Conservation (phyloP, 2,113 vertebrate species). For the Phaethornis superciliosus region DNA sequence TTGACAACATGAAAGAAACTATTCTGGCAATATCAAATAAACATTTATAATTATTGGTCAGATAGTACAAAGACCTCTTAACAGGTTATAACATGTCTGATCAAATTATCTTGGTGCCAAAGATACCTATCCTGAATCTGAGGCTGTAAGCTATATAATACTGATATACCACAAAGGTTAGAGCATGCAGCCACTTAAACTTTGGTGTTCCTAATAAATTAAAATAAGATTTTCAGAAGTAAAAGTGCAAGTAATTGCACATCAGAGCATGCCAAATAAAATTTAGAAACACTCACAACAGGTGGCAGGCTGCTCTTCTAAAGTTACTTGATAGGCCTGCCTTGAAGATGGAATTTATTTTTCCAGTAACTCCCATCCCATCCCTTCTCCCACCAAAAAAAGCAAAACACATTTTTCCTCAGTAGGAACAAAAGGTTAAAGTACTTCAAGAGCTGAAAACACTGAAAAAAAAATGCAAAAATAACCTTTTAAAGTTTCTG, state of each 20-base stretch:
- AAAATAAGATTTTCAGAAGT: neutral
- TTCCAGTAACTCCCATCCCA: slow-evolving; percentile 51
- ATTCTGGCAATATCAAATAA: neutral
- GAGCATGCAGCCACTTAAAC: neutral
- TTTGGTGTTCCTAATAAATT: neutral
- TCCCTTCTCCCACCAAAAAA: neutral
- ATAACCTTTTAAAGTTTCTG: neutral
- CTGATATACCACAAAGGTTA: neutral
- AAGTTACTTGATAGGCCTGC: slow-evolving; percentile 19
- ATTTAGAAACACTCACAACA: slow-evolving; percentile 9
- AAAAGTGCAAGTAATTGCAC: neutral
- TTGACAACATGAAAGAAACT: neutral
- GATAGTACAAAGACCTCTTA: neutral
- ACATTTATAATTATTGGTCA: neutral
- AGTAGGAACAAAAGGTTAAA: slow-evolving; percentile 58
- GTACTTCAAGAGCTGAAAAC: slow-evolving; percentile 18
- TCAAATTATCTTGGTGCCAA: neutral
- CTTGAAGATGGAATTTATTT: slow-evolving; percentile 59
- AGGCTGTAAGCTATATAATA: neutral
- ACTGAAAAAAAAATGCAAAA: neutral
- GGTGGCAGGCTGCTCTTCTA: slow-evolving; percentile 8
- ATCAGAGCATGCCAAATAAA: slow-evolving; percentile 18
- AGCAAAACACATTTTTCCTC: neutral
- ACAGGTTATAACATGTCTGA: neutral
- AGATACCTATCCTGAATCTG: neutral